Conservation (phyloP, 2,113 vertebrate genomes). For the Holacanthus passer region DNA sequence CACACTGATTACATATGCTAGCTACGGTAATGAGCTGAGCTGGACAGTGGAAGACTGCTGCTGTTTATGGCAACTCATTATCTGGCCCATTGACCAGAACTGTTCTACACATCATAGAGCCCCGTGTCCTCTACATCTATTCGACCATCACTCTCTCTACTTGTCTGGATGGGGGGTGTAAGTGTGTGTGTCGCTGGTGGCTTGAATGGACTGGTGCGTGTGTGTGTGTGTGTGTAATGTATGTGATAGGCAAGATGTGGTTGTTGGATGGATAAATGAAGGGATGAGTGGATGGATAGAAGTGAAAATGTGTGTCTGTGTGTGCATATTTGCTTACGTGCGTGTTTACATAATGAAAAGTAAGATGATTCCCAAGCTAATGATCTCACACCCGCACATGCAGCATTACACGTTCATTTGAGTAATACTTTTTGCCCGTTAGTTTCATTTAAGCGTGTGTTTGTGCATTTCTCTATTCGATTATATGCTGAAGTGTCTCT, state of each 20-base stretch:
- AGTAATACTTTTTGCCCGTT: slow-evolving; percentile 46
- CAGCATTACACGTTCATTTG: slow-evolving; percentile 49
- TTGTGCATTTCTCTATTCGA: slow-evolving; percentile 51
- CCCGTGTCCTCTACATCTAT: slow-evolving; percentile 81
- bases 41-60: slow-evolving; percentile 82
- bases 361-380: slow-evolving; percentile 68
- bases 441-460: slow-evolving; percentile 61
- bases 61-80: slow-evolving; percentile 87
- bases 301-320: slow-evolving; percentile 16
- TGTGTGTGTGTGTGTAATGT: slow-evolving; percentile 9
- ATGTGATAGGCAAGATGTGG: slow-evolving; percentile 26
- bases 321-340: slow-evolving; percentile 25
- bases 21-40: slow-evolving; percentile 82
- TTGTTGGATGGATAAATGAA: slow-evolving; percentile 39
- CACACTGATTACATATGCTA: slow-evolving; percentile 85
- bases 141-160: slow-evolving; percentile 74
- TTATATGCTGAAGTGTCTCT: slow-evolving; percentile 50
- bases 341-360: slow-evolving; percentile 65
- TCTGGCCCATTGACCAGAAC: slow-evolving; percentile 86
- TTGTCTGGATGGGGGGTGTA: slow-evolving; percentile 53
- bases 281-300: slow-evolving; percentile 10
- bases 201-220: slow-evolving; percentile 21
- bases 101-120: slow-evolving; percentile 82
- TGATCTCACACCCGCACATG: slow-evolving; percentile 57
- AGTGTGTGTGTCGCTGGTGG: slow-evolving; percentile 21